phyloP scores from a whole-genome alignment of 2,797 vertebrate species.

The Salarias fasciatus region DNA sequence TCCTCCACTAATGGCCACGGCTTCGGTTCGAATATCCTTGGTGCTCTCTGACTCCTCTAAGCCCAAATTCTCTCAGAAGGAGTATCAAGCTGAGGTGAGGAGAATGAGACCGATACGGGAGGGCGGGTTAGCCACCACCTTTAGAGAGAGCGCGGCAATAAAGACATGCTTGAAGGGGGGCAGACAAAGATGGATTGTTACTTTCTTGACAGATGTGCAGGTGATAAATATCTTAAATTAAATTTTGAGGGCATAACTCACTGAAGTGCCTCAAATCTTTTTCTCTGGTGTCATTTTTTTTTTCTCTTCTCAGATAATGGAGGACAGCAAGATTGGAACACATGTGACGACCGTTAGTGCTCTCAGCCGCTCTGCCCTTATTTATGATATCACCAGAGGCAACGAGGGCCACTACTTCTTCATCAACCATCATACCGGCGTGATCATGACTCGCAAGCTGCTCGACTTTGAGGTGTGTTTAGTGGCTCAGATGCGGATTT shows the following conservation, averaged over 20 bases:
- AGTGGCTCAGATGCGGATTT: no score
- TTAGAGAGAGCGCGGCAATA: background rate
- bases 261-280: background rate
- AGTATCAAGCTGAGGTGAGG: conserved; percentile 89
- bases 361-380: conserved; percentile 89
- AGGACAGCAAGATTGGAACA: conserved; percentile 85
- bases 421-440: conserved; percentile 93
- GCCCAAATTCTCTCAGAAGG: conserved; percentile 90
- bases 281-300: background rate
- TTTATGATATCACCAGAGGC: conserved; percentile 91
- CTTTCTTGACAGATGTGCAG: conserved; percentile 7
- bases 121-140: no score
- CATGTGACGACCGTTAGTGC: conserved; percentile 88
- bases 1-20: conserved; percentile 89
- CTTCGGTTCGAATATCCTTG: conserved; percentile 86
- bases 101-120: background rate
- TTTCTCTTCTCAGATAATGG: conserved; percentile 81
- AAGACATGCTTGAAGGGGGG: background rate
- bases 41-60: conserved; percentile 90
- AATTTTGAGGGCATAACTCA: background rate
- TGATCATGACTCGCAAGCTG: conserved; percentile 86
- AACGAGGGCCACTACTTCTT: conserved; percentile 86
- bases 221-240: background rate
- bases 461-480: conserved; percentile 90
- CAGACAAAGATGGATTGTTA: conserved; percentile 9